A percentile compares a stretch with the other conserved stretches of the same genome.
phyloP scores from a whole-genome alignment of 2,888 invertebrate genomes.

The Aphelenchoides bicaudatus region DNA sequence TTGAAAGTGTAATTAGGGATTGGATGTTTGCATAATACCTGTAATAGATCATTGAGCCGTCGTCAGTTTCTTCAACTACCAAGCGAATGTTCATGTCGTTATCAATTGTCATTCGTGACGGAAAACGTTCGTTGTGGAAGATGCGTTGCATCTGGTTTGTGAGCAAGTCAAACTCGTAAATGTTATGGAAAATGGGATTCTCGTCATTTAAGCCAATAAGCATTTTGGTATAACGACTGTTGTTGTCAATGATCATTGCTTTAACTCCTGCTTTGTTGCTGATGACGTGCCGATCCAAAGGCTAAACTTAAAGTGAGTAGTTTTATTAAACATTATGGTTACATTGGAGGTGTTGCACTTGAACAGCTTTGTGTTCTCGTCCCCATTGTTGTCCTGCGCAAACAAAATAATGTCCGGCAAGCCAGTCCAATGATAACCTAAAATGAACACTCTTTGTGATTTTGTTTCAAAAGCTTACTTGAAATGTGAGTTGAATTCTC shows the following conservation, averaged over 20 bases:
- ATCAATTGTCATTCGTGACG: constrained; percentile 44
- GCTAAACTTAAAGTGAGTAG: not conserved
- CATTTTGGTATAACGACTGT: constrained; percentile 41
- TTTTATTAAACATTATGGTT: constrained; percentile 26
- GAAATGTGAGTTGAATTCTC: constrained; percentile 48
- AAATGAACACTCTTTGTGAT: constrained; percentile 9
- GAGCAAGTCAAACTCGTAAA: constrained; percentile 50
- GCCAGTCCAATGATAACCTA: constrained; percentile 57
- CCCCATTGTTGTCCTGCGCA: constrained; percentile 56
- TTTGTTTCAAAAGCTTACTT: constrained; percentile 32
- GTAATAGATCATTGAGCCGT: constrained; percentile 47
- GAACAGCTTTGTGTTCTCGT: constrained; percentile 56
- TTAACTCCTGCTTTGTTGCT: constrained; percentile 49
- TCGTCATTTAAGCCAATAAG: constrained; percentile 57
- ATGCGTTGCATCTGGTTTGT: constrained; percentile 49
- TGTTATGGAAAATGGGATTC: constrained; percentile 55
- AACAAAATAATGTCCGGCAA: constrained; percentile 53
- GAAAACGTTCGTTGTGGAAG: constrained; percentile 49
- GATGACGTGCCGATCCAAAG: constrained; percentile 33
- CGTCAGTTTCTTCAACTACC: constrained; percentile 50
- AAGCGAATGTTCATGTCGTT: constrained; percentile 49
- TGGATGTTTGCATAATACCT: not conserved
- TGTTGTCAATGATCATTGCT: constrained; percentile 52
- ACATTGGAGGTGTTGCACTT: constrained; percentile 55
- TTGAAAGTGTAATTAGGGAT: not conserved